Conservation (phyloP, 2,113 vertebrate genomes). For the Nycticorax nycticorax region DNA sequence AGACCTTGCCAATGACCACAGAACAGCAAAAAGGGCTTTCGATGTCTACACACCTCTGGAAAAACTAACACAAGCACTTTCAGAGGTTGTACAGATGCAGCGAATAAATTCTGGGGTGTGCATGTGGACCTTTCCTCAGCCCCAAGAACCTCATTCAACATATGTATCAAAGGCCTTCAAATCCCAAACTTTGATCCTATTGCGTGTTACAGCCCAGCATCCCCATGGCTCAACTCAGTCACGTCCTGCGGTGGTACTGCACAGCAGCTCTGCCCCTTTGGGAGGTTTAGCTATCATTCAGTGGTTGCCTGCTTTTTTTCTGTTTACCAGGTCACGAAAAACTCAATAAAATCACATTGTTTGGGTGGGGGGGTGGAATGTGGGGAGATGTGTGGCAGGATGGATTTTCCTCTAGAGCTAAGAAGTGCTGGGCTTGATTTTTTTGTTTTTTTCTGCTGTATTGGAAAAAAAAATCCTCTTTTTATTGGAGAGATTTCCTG, state of each 20-base stretch:
- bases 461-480: conserved; percentile 40
- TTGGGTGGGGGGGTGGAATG: background rate
- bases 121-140: background rate
- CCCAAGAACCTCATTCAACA: background rate
- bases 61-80: background rate
- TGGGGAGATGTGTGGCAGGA: background rate
- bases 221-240: background rate
- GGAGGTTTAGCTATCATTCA: background rate
- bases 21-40: background rate
- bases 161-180: background rate
- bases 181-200: background rate
- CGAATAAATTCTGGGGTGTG: background rate
- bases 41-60: background rate
- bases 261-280: background rate
- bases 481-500: conserved; percentile 65
- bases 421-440: background rate
- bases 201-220: background rate
- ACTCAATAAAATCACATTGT: background rate
- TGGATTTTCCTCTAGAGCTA: background rate
- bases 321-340: background rate
- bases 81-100: background rate
- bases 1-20: background rate
- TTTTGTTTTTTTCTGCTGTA: background rate
- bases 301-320: background rate
- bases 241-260: background rate